These are phyloP conservation scores for Psilopogon haemacephalus DNA, from an alignment of 2,113 vertebrate genomes.

Conservation along the genomic window DNA sequence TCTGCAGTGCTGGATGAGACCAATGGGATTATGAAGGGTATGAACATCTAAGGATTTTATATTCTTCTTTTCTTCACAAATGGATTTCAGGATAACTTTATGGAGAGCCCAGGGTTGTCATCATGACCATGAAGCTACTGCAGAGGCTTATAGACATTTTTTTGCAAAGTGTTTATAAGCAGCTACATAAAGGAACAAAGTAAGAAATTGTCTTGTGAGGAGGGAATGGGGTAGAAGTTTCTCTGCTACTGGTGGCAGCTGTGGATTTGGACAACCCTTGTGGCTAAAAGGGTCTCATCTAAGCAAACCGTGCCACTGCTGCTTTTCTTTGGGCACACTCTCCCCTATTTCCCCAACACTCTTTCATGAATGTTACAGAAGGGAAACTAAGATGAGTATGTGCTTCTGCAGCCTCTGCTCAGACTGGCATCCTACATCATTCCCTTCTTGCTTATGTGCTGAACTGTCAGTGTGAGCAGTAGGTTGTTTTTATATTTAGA, in stretches of 20 bases:
- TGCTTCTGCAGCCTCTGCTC: background rate
- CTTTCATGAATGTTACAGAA: background rate
- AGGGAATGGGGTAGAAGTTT: background rate
- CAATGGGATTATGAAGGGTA: background rate
- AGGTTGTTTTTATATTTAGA: conserved; percentile 45
- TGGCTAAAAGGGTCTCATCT: background rate
- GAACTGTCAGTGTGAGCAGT: background rate
- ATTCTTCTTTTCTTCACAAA: background rate
- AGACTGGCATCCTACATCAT: background rate
- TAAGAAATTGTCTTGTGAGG: background rate
- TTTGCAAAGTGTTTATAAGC: background rate
- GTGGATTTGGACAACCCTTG: background rate
- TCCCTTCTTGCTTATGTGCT: background rate
- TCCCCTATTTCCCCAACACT: background rate
- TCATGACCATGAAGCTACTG: background rate
- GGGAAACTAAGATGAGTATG: background rate
- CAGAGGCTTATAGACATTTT: background rate
- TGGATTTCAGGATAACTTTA: background rate
- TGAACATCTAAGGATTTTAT: background rate
- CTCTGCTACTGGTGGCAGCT: background rate
- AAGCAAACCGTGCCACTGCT: background rate
- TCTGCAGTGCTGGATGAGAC: background rate
- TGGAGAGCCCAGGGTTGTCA: background rate
- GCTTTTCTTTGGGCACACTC: background rate
- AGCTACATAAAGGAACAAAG: background rate